These are phyloP conservation scores for Leptinotarsa rubiginosa DNA, from an alignment of 2,888 invertebrate species.

Conservation along the genomic window DNA sequence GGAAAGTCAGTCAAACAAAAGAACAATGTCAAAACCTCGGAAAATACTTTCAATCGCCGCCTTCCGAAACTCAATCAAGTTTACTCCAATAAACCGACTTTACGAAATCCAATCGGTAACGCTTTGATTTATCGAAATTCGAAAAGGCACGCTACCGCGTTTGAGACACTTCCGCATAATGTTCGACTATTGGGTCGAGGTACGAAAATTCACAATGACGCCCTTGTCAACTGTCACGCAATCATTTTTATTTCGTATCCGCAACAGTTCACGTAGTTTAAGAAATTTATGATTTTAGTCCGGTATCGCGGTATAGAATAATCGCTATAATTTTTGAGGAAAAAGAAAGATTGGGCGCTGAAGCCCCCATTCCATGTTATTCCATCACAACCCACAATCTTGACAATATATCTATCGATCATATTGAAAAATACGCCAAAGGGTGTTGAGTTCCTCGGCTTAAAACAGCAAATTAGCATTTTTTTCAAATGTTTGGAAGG, in stretches of 20 bases:
- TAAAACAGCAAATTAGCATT: too few relatives aligned
- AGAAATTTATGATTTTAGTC: background rate
- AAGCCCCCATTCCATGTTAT: too few relatives aligned
- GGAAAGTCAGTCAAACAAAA: too few relatives aligned
- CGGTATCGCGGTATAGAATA: background rate
- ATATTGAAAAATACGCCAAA: too few relatives aligned
- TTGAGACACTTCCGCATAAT: slow-evolving; percentile 1
- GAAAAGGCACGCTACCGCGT: background rate
- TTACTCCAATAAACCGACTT: background rate
- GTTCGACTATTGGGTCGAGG: background rate
- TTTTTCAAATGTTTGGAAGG: too few relatives aligned
- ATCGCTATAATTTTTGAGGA: background rate
- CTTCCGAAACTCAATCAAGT: background rate
- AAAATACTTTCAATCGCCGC: too few relatives aligned
- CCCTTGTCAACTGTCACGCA: background rate
- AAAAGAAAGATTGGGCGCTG: too few relatives aligned
- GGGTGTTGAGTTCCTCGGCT: too few relatives aligned
- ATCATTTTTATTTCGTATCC: background rate
- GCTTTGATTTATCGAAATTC: background rate
- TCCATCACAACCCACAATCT: too few relatives aligned
- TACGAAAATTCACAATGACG: background rate
- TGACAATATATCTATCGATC: too few relatives aligned
- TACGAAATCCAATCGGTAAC: background rate
- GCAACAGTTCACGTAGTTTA: background rate
- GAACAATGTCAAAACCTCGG: too few relatives aligned